phyloP scores from a whole-genome alignment of 1,140 invertebrate species.

The Drosophila subobscura region DNA sequence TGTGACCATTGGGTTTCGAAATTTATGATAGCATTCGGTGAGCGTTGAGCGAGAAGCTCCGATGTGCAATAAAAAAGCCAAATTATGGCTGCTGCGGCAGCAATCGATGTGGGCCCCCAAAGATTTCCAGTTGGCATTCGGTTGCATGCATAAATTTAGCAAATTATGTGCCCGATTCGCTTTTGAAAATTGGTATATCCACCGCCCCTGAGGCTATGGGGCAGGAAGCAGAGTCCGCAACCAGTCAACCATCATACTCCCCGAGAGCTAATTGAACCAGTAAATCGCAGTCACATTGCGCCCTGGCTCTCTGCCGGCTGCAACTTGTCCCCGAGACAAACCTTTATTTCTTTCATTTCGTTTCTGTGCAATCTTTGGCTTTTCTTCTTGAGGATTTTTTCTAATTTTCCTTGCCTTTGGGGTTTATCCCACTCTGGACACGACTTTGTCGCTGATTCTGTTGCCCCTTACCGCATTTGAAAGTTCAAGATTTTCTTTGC shows the following conservation, averaged over 20 bases:
- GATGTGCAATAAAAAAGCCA: constrained; percentile 55
- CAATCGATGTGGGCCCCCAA: constrained; percentile 15
- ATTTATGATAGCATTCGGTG: constrained; percentile 62
- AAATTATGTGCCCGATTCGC: constrained; percentile 60
- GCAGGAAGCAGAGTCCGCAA: constrained; percentile 26
- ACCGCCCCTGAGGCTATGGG: constrained; percentile 50
- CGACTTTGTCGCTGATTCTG: constrained; percentile 41
- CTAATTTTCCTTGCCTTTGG: constrained; percentile 33
- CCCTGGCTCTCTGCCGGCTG: constrained; percentile 31
- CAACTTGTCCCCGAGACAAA: constrained; percentile 11
- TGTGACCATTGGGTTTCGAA: constrained; percentile 54
- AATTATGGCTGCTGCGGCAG: constrained; percentile 53
- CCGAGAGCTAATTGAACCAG: constrained; percentile 69
- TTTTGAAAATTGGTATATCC: constrained; percentile 30
- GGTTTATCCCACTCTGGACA: constrained; percentile 22
- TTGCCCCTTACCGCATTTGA: constrained; percentile 32
- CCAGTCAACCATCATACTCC: constrained; percentile 17
- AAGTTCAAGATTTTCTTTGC: constrained; percentile 42
- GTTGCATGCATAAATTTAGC: constrained; percentile 63
- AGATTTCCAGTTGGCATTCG: constrained; percentile 50
- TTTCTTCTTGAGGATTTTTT: constrained; percentile 6
- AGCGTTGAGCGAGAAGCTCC: constrained; percentile 9
- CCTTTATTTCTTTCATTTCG: constrained; percentile 28
- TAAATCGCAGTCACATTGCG: constrained; percentile 59
- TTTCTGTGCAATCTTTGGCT: constrained; percentile 26